Evolutionary conservation across 1,140 invertebrate species (phyloP).

Genomic region (Sinonovacula constricta): DNA sequence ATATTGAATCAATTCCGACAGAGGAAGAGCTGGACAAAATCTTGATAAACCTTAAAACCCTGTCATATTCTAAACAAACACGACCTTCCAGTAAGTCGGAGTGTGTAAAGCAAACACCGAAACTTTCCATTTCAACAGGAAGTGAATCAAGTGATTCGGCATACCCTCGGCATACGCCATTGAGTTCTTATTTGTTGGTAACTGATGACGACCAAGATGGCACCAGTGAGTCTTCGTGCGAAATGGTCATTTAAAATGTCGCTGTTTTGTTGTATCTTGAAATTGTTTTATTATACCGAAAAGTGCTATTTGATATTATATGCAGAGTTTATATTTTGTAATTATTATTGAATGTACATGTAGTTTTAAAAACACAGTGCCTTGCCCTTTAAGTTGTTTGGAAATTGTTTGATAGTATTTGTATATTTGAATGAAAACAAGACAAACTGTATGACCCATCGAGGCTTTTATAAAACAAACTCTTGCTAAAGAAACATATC

Average conservation of each 20-base stretch:
- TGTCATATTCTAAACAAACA: background rate
- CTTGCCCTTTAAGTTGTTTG: too few relatives aligned
- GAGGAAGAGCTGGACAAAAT: background rate
- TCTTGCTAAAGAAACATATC: too few relatives aligned
- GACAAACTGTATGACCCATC: too few relatives aligned
- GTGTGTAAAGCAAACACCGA: background rate
- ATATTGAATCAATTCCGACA: background rate
- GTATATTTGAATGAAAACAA: too few relatives aligned
- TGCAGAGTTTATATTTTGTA: too few relatives aligned
- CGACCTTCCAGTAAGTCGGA: background rate
- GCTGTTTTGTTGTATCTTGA: too few relatives aligned
- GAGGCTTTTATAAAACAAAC: too few relatives aligned
- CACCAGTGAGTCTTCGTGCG: conserved; percentile 47
- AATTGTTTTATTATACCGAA: too few relatives aligned
- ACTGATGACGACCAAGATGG: conserved; percentile 33
- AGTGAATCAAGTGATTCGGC: conserved; percentile 43
- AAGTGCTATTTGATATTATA: too few relatives aligned
- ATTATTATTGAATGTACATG: too few relatives aligned
- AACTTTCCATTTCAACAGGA: background rate
- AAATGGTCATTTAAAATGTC: conserved; percentile 53
- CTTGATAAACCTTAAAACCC: background rate
- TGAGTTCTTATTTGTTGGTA: conserved; percentile 9
- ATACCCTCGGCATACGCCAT: conserved; percentile 35
- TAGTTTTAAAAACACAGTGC: too few relatives aligned
- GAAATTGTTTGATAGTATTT: too few relatives aligned